These are phyloP conservation scores for Phyllotreta cruciferae DNA, from an alignment of 2,888 invertebrate genomes.

Conservation along the genomic window DNA sequence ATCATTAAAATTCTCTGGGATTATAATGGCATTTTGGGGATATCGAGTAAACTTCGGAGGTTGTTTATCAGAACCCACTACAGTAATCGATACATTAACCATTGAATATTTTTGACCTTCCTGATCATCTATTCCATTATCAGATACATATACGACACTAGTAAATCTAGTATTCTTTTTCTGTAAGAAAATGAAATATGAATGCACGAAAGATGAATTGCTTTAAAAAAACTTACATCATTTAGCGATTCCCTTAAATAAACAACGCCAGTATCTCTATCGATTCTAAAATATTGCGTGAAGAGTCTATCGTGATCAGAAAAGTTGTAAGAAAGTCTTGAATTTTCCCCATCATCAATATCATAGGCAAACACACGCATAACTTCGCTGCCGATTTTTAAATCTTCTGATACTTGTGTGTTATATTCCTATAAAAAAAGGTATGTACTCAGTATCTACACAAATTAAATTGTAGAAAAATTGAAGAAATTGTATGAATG, in stretches of 20 bases:
- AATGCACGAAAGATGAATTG: not conserved
- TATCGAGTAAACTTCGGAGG: constrained; percentile 76
- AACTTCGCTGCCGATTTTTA: constrained; percentile 74
- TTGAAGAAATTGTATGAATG: too few species aligned
- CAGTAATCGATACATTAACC: constrained; percentile 82
- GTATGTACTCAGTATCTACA: not conserved
- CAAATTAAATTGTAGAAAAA: not conserved
- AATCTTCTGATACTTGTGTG: constrained; percentile 85
- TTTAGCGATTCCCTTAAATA: constrained; percentile 51
- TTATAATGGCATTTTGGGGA: constrained; percentile 62
- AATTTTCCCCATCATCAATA: constrained; percentile 91
- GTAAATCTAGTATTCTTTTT: constrained; percentile 69
- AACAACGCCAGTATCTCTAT: constrained; percentile 84
- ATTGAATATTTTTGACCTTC: constrained; percentile 66
- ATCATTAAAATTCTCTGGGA: constrained; percentile 78
- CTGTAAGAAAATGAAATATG: constrained; percentile 57
- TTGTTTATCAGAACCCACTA: constrained; percentile 88
- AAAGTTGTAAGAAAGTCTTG: constrained; percentile 77
- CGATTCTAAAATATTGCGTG: constrained; percentile 79
- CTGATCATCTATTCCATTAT: constrained; percentile 77
- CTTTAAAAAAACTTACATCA: constrained; percentile 45
- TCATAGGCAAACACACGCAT: constrained; percentile 93
- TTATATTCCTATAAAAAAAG: constrained; percentile 64
- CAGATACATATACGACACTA: constrained; percentile 78
- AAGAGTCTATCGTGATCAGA: constrained; percentile 60